Base-by-base conservation (phyloP, 23 tunicate genomes). In the Trididemnum clinides region DNA sequence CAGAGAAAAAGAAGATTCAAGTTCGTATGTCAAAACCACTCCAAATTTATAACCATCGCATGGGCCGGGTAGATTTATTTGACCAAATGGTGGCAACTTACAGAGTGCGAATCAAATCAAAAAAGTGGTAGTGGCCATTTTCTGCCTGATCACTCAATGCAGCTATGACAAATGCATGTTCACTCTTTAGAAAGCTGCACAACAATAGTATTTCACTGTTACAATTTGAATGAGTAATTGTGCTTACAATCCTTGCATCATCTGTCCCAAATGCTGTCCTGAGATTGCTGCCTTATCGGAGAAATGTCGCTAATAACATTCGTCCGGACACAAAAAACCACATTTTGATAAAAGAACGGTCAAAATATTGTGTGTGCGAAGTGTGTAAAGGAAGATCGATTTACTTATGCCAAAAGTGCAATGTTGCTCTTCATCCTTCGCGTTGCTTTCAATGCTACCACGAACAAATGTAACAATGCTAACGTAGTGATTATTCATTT, bases 131-230 rank as follows among this genome's bases (percentile, higher is more conserved):
- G 75, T 31, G n/a, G n/a, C 7, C n/a, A 21, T 66, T 66, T 31
- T 66, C 31, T 66, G 75, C 37, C 2, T 66, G 75, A 37, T 3
- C n/a, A 29, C n/a, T 66, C 6, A 66, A 66, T 66, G 75, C 75
- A 7, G 6, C n/a, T 6, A 66, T 66, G 75, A 66, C 75, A 6
- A 66, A 66, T 31, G 75, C 75, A 5, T 66, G 75, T 36, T 20
- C 4, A 23, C n/a, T 66, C 10, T 66, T 5, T n/a, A 29, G 75
- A 66, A 66, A 66, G 31, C 6, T 66, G 12, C 75, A 66, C 22
- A 31, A 20, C 36, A 66, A 66, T 4, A 62, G 21, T 62, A 32
- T 66, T 66, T 23, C 36, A 15, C 7, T 66, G 37, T 37, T 66
- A 7, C 5, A 10, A 29, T 66, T 30, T 31, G 7, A 5, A n/a